Evolutionary conservation across 2,113 vertebrate species (phyloP).

Genomic region (Prinia subflava): DNA sequence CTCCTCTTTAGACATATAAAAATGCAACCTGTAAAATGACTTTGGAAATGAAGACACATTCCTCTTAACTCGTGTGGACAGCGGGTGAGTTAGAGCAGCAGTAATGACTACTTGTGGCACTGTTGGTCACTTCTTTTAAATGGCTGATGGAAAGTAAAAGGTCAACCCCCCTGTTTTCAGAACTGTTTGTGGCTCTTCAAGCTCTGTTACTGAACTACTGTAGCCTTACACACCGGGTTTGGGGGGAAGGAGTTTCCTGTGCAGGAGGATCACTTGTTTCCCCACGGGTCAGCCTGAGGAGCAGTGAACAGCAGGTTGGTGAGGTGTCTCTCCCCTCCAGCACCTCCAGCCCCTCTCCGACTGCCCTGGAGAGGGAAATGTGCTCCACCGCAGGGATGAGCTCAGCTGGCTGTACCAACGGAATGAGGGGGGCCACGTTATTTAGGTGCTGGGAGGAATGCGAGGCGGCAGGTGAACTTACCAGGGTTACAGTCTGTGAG

Average conservation of each 20-base stretch:
- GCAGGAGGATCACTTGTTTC: neutral
- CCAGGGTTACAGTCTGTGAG: constrained; percentile 97
- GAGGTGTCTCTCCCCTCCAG: neutral
- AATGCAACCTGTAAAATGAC: neutral
- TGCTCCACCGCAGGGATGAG: neutral
- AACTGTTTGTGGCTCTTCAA: neutral
- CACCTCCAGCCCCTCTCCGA: neutral
- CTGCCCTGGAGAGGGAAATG: neutral
- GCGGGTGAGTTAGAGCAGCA: neutral
- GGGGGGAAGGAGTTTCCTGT: neutral
- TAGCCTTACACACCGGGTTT: neutral
- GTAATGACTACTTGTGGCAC: neutral
- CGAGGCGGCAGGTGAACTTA: constrained; percentile 54
- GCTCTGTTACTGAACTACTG: neutral
- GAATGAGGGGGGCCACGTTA: neutral
- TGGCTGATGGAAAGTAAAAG: neutral
- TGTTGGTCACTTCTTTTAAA: neutral
- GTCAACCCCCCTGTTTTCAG: neutral
- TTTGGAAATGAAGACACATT: neutral
- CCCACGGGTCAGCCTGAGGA: neutral
- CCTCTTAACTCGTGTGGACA: neutral
- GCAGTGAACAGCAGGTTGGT: neutral
- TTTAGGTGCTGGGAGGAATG: neutral
- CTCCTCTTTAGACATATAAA: neutral
- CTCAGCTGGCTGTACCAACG: rapidly evolving